Percentiles rank a stretch among this genome's conserved stretches.
These are phyloP conservation scores for Rachycentron canadum DNA, from an alignment of 2,797 vertebrate genomes.

Conservation along the genomic window DNA sequence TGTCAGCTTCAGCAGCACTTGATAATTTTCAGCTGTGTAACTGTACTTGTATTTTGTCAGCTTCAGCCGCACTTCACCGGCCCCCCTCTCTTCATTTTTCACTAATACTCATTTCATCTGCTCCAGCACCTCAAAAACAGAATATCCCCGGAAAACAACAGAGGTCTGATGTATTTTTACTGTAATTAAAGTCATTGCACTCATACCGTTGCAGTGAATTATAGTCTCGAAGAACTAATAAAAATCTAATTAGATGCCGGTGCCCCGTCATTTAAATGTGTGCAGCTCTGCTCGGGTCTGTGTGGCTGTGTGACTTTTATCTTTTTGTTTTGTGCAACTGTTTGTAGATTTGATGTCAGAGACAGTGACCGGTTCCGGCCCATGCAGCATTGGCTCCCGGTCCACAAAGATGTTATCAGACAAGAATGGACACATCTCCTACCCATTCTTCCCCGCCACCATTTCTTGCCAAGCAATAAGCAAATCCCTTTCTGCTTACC, in stretches of 20 bases:
- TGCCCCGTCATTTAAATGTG: neutral
- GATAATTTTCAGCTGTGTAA: no score
- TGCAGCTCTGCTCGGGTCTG: neutral
- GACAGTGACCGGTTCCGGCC: neutral
- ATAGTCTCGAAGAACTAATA: neutral
- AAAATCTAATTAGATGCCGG: neutral
- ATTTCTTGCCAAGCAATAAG: neutral
- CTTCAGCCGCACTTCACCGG: neutral
- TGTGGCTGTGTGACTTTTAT: neutral
- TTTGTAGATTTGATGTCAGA: neutral
- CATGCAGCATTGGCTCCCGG: neutral
- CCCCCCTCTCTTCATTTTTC: neutral
- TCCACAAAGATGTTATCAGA: neutral
- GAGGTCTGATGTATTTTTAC: neutral
- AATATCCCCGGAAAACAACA: neutral
- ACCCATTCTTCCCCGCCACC: neutral
- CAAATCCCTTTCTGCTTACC: neutral
- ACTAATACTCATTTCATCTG: neutral
- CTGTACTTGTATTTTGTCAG: neutral
- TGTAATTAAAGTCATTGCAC: neutral
- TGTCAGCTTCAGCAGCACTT: neutral
- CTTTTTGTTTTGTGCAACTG: neutral
- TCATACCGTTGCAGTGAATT: neutral
- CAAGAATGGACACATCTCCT: neutral
- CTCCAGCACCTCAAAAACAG: neutral